Base-by-base conservation (phyloP, 2,888 invertebrate species). In the Eristalis tenax region DNA sequence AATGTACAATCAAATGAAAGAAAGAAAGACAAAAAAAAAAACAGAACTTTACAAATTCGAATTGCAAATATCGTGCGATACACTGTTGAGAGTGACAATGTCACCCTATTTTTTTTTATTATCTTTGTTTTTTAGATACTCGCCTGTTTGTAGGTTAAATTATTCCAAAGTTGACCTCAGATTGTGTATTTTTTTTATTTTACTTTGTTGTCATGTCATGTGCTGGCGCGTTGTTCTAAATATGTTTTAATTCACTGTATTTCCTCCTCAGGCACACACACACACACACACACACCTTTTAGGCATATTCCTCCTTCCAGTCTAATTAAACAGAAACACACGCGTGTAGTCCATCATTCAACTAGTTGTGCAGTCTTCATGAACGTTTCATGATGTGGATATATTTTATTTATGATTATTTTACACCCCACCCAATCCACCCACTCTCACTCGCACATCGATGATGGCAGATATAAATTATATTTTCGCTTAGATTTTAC, bases 121-220 rank as follows among this genome's bases (percentile, higher is more conserved):
- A 82, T 74, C 69, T 38, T 64, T 73, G 43, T 26, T 77, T 70
- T 74, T 76, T 59, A 71, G 69, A 78, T 82, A 78, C 70, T 40
- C 61, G 38, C 69, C 70, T 70, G 68, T 70, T 71, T 82, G 82
- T 82, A 71, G 82, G 86, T 83, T 83, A 86, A 86, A 86, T 83
- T 82, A 86, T 86, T 86, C 83, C 74, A 83, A 75, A 56, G 74
- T 71, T 82, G 85, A 86, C 85, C 85, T 82, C 77, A 64, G 85
- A 77, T 77, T 78, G 81, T 78, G 61, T 8, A 6, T 4, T 32
- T 32, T 32, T 32, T 32, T 1, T 32, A 0, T 32, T 0, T 18
- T 50, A 43, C 15, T 32, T n/a, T 18, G 43, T n/a, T 65, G 40
- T 40, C 64, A 22, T 43, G 22, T 26, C 56, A 26, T 84, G 66